Conservation (phyloP, 2,113 vertebrate genomes). For the Carassius carassius region DNA sequence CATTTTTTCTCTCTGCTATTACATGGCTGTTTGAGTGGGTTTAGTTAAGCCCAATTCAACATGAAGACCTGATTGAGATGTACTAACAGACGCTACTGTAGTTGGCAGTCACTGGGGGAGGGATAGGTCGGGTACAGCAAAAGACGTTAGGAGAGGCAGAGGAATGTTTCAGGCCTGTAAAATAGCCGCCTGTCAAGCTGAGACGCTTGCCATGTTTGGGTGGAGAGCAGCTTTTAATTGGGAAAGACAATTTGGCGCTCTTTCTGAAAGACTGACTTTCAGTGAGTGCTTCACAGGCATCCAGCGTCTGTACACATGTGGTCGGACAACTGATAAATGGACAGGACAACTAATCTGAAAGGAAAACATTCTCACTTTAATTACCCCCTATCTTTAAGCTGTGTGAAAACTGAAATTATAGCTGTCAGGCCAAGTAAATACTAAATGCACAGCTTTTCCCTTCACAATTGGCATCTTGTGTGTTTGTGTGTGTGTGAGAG, state of each 20-base stretch:
- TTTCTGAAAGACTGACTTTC: constrained; percentile 47
- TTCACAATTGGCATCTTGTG: constrained; percentile 23
- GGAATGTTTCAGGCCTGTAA: constrained; percentile 47
- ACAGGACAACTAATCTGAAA: constrained; percentile 50
- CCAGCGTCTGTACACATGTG: constrained; percentile 25
- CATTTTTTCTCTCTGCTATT: constrained; percentile 53
- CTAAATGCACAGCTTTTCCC: constrained; percentile 23
- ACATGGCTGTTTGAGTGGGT: constrained; percentile 54
- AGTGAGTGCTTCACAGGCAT: constrained; percentile 36
- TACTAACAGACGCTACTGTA: constrained; percentile 38
- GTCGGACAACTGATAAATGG: constrained; percentile 49
- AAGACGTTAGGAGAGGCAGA: constrained; percentile 34
- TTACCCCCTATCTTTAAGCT: constrained; percentile 34
- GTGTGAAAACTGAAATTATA: constrained; percentile 29
- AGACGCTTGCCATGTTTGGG: constrained; percentile 49
- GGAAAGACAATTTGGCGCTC: constrained; percentile 48
- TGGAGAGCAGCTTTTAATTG: constrained; percentile 46
- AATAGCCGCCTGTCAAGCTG: constrained; percentile 45
- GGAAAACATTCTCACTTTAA: constrained; percentile 47
- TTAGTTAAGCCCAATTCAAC: constrained; percentile 54
- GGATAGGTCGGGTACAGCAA: constrained; percentile 31
- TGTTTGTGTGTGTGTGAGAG: neutral
- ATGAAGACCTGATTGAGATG: constrained; percentile 54
- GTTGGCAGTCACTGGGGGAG: constrained; percentile 25
- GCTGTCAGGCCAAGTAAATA: constrained; percentile 32